Base-by-base conservation (phyloP, 2,888 invertebrate species). In the Camptogramma bilineatum region DNA sequence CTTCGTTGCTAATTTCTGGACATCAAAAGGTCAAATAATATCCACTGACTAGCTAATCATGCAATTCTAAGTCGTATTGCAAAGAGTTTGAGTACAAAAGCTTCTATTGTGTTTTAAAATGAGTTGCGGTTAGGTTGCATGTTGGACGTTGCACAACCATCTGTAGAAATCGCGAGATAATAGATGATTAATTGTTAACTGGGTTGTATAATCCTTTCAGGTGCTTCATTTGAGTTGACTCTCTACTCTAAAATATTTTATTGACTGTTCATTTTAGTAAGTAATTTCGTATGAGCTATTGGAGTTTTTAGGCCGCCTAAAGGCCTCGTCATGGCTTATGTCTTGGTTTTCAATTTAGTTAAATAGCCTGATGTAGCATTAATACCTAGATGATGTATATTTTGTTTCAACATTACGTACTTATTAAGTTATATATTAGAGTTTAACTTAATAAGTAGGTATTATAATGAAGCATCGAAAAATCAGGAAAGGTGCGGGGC, bases 1-100 rank as follows among this genome's bases (percentile, higher is more conserved):
- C 52, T 54, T 48, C 70, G 83, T 81, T 72, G 74, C 75, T 74
- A 82, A 84, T 76, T 76, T 73, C 78, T 81, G 82, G 79, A 79
- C 79, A 62, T 18, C 46, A 39, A 62, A 69, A 82, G 80, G 82
- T 81, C 75, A 81, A 68, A 73, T n/a, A 39, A 34, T 59, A 24
- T n/a, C 46, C 44, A 44, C 17, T 28, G 31, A 8, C 44, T 21
- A n/a, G n/a, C n/a, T n/a, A 44, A 10, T 13, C 17, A 52, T 44
- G 18, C 16, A 31, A 50, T 48, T 50, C 28, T 54, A 16, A 54
- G 19, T 16, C 50, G 18, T 61, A 50, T 54, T 50, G 7, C 28
- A 31, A 16, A 19, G 42, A 24, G 2, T 1, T 50, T 28, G n/a
- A 50, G 54, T 54, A 44, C 16, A 2, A 39, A 48, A 50, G 52